Percentiles rank a stretch among this genome's conserved stretches.
Evolutionary conservation across 1,140 invertebrate species (phyloP).

Genomic region (Drosophila athabasca): DNA sequence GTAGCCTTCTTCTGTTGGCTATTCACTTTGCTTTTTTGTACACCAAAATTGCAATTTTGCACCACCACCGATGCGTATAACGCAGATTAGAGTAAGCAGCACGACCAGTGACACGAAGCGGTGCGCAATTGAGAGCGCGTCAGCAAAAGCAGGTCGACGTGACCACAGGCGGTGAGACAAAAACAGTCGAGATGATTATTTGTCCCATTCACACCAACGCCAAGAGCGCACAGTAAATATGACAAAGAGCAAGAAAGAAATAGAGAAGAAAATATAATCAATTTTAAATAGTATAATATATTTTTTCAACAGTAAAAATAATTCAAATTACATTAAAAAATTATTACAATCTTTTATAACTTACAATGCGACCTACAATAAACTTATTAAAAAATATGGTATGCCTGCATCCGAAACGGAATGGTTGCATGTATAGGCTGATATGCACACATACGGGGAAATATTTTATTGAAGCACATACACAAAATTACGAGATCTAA

Average conservation of each 20-base stretch:
- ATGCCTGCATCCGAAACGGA: slow-evolving; percentile 16
- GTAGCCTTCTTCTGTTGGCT: slow-evolving; percentile 44
- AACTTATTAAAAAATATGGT: neutral
- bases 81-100: slow-evolving; percentile 61
- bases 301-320: slow-evolving; percentile 41
- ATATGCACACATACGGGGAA: slow-evolving; percentile 23
- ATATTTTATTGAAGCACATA: slow-evolving; percentile 51
- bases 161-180: slow-evolving; percentile 41
- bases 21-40: slow-evolving; percentile 79
- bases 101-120: slow-evolving; percentile 51
- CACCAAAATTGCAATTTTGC: slow-evolving; percentile 83
- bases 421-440: slow-evolving; percentile 27
- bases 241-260: slow-evolving; percentile 62
- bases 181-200: slow-evolving; percentile 50
- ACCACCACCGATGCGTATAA: slow-evolving; percentile 64
- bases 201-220: slow-evolving; percentile 67
- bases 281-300: slow-evolving; percentile 70
- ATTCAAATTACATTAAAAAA: neutral
- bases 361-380: neutral
- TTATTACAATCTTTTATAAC: neutral
- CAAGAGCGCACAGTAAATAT: slow-evolving; percentile 40
- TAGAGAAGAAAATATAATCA: slow-evolving; percentile 74
- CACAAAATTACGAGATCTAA: slow-evolving; percentile 43
- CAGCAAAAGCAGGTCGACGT: slow-evolving; percentile 58
- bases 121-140: slow-evolving; percentile 45